A percentile compares a stretch with the other conserved stretches of the same genome.
phyloP scores from a whole-genome alignment of 2,113 vertebrate genomes.

The Callithrix jacchus region DNA sequence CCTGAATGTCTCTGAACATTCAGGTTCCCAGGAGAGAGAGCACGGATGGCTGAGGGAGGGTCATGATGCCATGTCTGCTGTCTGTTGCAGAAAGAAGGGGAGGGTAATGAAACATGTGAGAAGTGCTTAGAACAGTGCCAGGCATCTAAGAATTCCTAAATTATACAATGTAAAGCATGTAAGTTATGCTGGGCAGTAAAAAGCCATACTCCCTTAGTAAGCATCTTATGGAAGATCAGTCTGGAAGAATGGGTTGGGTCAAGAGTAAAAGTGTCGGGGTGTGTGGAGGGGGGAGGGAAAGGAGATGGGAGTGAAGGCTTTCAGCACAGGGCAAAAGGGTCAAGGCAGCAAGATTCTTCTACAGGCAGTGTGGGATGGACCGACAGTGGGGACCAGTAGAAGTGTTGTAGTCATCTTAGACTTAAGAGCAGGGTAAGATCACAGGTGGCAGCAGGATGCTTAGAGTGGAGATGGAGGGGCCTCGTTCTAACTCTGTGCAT shows the following conservation, averaged over 20 bases:
- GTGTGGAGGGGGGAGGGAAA: rapidly evolving
- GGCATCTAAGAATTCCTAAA: not conserved
- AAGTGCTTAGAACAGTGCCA: not conserved
- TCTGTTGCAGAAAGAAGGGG: not conserved
- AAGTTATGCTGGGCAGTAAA: not conserved
- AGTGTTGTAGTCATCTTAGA: not conserved
- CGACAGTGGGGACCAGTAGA: not conserved
- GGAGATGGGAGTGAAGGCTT: not conserved
- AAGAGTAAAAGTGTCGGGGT: not conserved
- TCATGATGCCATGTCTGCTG: not conserved
- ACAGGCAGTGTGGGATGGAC: not conserved
- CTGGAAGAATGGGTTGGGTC: not conserved
- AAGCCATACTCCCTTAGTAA: not conserved
- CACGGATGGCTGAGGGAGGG: not conserved
- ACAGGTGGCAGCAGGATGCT: not conserved
- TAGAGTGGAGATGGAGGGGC: not conserved
- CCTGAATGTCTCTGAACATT: not conserved
- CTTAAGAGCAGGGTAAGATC: not conserved
- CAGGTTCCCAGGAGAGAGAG: not conserved
- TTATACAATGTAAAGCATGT: not conserved
- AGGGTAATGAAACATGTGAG: not conserved
- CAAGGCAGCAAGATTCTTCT: not conserved
- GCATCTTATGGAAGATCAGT: not conserved
- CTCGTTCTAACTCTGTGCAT: not conserved
- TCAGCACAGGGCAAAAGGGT: not conserved